Base-by-base conservation (phyloP, 2,888 invertebrate species). In the Diarsia mendica region DNA sequence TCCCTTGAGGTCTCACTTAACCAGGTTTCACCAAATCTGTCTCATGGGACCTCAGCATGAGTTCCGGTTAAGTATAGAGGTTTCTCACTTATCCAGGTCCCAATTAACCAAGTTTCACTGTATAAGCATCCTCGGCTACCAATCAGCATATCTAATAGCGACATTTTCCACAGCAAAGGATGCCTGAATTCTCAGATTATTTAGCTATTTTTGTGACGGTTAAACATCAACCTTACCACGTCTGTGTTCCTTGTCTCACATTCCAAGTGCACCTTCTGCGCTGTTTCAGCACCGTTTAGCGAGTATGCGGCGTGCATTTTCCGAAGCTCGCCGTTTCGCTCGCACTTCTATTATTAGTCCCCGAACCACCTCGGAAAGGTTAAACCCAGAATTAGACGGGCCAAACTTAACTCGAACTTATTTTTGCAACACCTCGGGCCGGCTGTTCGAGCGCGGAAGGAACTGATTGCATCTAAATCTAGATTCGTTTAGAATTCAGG, bases 361-460 rank as follows among this genome's bases (percentile, higher is more conserved):
- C 89, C 92, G 89, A 90, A 90, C 91, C 90, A 91, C 93, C 92
- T 93, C 93, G 90, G 87, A 95, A 95, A 95, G 95, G 95, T 95
- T 94, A 93, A 91, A 85, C 90, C 91, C 94, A 89, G 91, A 95
- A 92, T 94, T 95, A 95, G 95, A 93, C 84, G 80, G 82, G 91
- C 94, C 93, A 95, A 95, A 95, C 95, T 95, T 95, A 95, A 95
- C 94, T 89, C 87, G 79, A 86, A 92, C 94, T 95, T 95, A 95
- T 95, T 95, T 95, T 94, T 90, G 92, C 76, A 79, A 76, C 84
- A 48, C 79, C 64, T 83, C 74, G 28, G 68, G 69, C 75, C 83
- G 86, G 72, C 79, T 85, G 83, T 72, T 69, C 83, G 79, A 79
- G 55, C 79, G 77, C 82, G 88, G 84, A 87, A 86, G 86, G 86